A percentile compares a stretch with the other conserved stretches of the same genome.
Conservation (phyloP, 2,113 vertebrate species). For the Amphilophus citrinellus region DNA sequence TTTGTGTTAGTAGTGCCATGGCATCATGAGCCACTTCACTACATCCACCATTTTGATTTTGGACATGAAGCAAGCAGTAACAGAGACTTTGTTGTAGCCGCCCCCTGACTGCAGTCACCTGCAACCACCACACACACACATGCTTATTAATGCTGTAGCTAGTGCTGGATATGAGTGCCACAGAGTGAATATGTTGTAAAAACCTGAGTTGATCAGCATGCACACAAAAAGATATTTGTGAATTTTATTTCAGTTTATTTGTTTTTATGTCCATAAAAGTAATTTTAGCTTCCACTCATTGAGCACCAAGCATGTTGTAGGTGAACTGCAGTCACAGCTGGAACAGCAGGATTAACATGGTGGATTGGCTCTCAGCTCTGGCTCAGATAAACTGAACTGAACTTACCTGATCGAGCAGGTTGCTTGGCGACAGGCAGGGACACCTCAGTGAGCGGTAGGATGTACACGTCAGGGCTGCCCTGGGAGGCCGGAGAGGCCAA, state of each 20-base stretch:
- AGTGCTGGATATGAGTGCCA: not conserved
- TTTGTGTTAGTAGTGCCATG: not conserved
- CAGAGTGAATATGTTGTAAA: not conserved
- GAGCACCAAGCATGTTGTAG: fast-evolving
- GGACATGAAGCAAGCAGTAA: not conserved
- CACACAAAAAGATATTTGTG: not conserved
- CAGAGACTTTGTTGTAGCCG: not conserved
- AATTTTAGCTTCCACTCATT: fast-evolving
- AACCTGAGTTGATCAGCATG: not conserved
- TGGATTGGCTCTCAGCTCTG: not conserved
- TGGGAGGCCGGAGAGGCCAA: constrained; percentile 87
- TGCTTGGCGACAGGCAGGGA: constrained; percentile 92
- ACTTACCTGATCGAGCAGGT: constrained; percentile 89
- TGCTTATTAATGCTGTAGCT: not conserved
- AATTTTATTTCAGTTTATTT: not conserved
- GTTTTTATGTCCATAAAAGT: fast-evolving
- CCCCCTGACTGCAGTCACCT: not conserved
- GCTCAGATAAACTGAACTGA: not conserved
- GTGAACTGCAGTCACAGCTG: not conserved
- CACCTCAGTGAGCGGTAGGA: constrained; percentile 94
- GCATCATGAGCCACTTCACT: not conserved
- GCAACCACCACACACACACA: not conserved
- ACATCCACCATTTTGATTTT: not conserved
- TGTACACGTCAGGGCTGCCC: constrained; percentile 91
- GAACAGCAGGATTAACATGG: not conserved